phyloP scores from a whole-genome alignment of 35 echinoderm and acorn worm genomes.

The Apostichopus japonicus region DNA sequence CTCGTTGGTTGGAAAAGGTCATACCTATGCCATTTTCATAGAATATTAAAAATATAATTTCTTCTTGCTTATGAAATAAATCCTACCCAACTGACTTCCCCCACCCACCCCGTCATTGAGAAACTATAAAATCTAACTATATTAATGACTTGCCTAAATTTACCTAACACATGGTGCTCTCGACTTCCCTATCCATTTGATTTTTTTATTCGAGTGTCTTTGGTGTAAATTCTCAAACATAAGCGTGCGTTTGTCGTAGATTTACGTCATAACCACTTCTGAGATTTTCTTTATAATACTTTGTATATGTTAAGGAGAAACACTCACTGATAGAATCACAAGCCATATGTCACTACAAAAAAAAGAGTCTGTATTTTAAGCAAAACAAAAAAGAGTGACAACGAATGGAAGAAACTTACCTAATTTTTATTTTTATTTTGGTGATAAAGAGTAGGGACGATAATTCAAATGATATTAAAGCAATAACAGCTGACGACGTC shows the following conservation, averaged over 20 bases:
- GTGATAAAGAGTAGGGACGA: neutral
- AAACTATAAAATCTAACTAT: neutral
- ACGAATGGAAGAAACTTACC: neutral
- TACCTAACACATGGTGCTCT: neutral
- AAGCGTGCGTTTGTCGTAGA: neutral
- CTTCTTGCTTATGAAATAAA: neutral
- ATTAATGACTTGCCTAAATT: neutral
- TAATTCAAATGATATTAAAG: neutral
- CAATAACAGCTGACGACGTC: neutral
- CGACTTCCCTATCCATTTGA: neutral
- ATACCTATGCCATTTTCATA: neutral
- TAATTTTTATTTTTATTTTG: no score
- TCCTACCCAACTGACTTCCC: no score
- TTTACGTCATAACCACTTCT: neutral
- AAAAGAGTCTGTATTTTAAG: neutral
- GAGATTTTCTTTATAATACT: neutral
- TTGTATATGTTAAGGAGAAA: neutral
- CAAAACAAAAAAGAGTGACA: neutral
- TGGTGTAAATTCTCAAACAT: neutral
- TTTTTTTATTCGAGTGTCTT: neutral
- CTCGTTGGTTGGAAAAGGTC: neutral
- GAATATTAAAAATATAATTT: neutral
- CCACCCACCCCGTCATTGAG: neutral
- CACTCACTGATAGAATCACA: neutral
- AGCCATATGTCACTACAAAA: neutral